Evolutionary conservation across 2,113 vertebrate genomes (phyloP).

Genomic region (Orcinus orca): DNA sequence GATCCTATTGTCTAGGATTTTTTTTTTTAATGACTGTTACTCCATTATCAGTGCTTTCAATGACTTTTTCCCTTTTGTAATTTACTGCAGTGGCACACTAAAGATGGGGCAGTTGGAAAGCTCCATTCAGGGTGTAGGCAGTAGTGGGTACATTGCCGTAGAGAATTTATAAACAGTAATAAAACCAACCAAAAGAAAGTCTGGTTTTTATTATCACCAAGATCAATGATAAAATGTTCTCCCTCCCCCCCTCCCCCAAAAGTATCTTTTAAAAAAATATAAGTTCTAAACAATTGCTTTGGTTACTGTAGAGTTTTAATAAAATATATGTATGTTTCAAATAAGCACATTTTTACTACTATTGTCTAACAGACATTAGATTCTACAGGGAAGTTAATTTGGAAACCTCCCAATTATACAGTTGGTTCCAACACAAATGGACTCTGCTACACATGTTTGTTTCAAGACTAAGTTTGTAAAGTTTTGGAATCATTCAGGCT

Average conservation of each 20-base stretch:
- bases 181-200: background rate
- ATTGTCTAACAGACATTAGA: background rate
- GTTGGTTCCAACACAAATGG: background rate
- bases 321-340: background rate
- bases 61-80: background rate
- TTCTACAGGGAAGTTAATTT: background rate
- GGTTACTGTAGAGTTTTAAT: background rate
- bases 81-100: background rate
- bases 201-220: conserved; percentile 20
- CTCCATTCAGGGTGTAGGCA: background rate
- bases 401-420: background rate
- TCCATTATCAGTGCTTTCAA: background rate
- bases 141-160: background rate
- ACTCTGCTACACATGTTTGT: background rate
- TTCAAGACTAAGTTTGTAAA: background rate
- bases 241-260: background rate
- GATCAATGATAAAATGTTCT: background rate
- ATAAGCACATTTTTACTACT: background rate
- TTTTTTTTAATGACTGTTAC: background rate
- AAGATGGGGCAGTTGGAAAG: background rate
- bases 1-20: background rate
- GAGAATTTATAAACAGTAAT: conserved; percentile 27
- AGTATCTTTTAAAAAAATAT: background rate
- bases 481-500: background rate
- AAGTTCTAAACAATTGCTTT: conserved; percentile 25